These are phyloP conservation scores for Cnemophilus loriae DNA, from an alignment of 2,113 vertebrate species.

Conservation along the genomic window DNA sequence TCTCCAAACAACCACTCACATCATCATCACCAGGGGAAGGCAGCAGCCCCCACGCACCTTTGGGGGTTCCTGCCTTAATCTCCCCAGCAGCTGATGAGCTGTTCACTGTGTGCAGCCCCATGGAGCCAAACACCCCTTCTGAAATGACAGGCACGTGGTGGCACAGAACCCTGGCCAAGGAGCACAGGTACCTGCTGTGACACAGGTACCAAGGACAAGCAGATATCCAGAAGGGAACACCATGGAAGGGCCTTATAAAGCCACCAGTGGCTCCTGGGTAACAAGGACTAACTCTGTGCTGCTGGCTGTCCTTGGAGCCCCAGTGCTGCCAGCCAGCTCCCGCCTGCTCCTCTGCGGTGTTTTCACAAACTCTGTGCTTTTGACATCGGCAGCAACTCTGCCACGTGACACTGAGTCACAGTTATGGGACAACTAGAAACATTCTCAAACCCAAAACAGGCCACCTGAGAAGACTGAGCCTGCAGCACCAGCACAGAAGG, in stretches of 20 bases:
- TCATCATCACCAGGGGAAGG: not conserved
- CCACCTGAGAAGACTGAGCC: not conserved
- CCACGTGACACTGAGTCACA: not conserved
- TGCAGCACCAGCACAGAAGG: not conserved
- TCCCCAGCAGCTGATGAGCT: not conserved
- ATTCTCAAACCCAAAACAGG: not conserved
- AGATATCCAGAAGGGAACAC: not conserved
- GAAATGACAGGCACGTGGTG: accelerated
- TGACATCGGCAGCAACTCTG: not conserved
- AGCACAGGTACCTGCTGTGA: not conserved
- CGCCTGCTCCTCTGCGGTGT: not conserved
- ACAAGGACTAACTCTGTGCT: not conserved
- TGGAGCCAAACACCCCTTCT: not conserved
- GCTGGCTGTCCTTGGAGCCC: too few species aligned
- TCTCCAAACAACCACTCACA: not conserved
- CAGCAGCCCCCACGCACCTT: not conserved
- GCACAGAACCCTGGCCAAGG: not conserved
- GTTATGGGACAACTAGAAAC: not conserved
- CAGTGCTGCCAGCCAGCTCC: not conserved
- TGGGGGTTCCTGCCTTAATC: not conserved
- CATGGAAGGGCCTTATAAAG: not conserved
- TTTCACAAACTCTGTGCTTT: not conserved
- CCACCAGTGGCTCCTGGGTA: not conserved
- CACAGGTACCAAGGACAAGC: not conserved
- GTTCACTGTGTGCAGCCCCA: not conserved